Conservation (phyloP, 2,113 vertebrate genomes). For the Oenanthe melanoleuca region DNA sequence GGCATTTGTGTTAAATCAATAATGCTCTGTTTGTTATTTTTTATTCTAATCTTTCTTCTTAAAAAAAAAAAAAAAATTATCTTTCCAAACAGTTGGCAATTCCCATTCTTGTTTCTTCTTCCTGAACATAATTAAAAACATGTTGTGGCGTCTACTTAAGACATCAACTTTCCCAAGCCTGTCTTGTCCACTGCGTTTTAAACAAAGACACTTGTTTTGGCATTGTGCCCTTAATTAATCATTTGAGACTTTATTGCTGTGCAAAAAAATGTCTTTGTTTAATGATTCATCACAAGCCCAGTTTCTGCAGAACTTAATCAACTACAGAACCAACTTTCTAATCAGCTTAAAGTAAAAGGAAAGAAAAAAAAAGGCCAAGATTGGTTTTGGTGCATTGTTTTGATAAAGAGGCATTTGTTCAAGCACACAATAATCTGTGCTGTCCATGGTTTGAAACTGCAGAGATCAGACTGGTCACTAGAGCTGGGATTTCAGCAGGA, state of each 20-base stretch:
- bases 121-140: conserved; percentile 86
- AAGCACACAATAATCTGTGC: background rate
- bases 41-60: conserved; percentile 79
- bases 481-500: background rate
- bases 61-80: conserved; percentile 78
- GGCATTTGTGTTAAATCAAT: conserved; percentile 85
- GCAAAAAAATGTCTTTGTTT: conserved; percentile 76
- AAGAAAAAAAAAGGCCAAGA: background rate
- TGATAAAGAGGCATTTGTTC: background rate
- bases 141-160: conserved; percentile 84
- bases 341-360: conserved; percentile 54
- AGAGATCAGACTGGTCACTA: background rate
- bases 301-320: conserved; percentile 79
- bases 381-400: conserved; percentile 18
- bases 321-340: conserved; percentile 75
- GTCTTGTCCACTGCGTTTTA: conserved; percentile 83
- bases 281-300: conserved; percentile 77
- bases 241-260: conserved; percentile 77
- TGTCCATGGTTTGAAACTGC: background rate
- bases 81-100: conserved; percentile 84
- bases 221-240: conserved; percentile 85
- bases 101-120: conserved; percentile 82
- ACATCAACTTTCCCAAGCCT: conserved; percentile 86
- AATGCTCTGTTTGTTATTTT: conserved; percentile 78
- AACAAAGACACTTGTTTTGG: conserved; percentile 86